These are phyloP conservation scores for Prinia subflava DNA, from an alignment of 2,113 vertebrate genomes.

Conservation along the genomic window DNA sequence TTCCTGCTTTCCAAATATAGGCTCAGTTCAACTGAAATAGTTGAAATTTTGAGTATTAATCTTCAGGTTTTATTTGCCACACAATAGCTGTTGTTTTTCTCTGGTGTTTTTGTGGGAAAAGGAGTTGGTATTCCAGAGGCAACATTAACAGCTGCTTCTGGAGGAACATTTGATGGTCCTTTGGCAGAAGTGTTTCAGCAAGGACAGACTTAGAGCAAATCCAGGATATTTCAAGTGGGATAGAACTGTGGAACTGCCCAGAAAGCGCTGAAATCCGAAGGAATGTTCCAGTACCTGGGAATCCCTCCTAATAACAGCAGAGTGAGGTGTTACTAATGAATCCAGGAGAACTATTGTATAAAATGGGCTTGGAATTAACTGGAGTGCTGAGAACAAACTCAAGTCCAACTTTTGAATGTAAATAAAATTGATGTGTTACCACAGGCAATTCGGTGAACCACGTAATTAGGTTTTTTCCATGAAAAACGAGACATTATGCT, in stretches of 20 bases:
- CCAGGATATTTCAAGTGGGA: background rate
- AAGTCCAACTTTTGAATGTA: constrained; percentile 71
- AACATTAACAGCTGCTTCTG: background rate
- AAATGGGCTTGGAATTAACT: constrained; percentile 49
- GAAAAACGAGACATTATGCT: constrained; percentile 67
- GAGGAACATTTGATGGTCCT: background rate
- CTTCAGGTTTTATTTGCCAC: background rate
- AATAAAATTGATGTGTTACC: constrained; percentile 73
- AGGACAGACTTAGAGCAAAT: background rate
- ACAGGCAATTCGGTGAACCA: constrained; percentile 68
- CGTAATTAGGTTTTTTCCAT: constrained; percentile 68
- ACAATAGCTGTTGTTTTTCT: background rate
- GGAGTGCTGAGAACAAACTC: constrained; percentile 28
- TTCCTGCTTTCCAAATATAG: background rate
- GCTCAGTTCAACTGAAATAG: background rate
- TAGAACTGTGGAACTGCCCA: background rate
- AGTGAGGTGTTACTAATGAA: constrained; percentile 8
- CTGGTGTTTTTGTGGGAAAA: background rate
- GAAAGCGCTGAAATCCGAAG: background rate
- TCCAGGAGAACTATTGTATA: constrained; percentile 18
- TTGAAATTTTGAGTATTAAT: background rate
- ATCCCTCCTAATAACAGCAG: background rate
- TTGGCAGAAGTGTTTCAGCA: background rate
- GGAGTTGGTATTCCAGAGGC: background rate
- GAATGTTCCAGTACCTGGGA: background rate